Evolutionary conservation across 1,140 invertebrate species (phyloP).

Genomic region (Lasaia peninsularis): DNA sequence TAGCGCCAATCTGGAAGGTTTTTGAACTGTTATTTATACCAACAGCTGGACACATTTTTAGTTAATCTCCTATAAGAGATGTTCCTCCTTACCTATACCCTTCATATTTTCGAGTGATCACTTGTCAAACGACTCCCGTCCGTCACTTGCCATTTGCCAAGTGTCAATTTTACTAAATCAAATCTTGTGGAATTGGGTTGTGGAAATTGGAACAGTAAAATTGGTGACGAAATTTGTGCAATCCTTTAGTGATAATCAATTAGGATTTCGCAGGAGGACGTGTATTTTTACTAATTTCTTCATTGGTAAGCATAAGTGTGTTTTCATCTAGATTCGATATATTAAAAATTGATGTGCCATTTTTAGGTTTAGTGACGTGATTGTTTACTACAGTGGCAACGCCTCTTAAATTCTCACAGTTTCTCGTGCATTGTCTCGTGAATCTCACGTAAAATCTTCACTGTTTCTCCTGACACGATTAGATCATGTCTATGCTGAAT

Average conservation of each 20-base stretch:
- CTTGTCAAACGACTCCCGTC: no score
- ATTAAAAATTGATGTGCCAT: constrained; percentile 34
- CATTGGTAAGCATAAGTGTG: not conserved
- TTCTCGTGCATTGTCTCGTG: constrained; percentile 63
- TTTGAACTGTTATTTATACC: no score
- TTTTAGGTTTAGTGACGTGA: constrained; percentile 68
- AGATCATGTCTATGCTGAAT: not conserved
- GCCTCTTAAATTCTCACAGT: constrained; percentile 72
- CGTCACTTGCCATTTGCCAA: not conserved
- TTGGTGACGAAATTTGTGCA: constrained; percentile 1
- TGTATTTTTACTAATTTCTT: not conserved
- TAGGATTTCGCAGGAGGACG: not conserved
- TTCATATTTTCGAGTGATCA: no score
- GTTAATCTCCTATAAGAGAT: no score
- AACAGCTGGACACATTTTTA: no score
- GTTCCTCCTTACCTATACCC: no score
- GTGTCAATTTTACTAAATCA: not conserved
- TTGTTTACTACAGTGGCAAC: constrained; percentile 76
- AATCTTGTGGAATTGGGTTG: not conserved
- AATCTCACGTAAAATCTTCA: constrained; percentile 55
- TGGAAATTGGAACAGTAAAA: not conserved
- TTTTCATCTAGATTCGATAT: not conserved
- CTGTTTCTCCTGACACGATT: constrained; percentile 28
- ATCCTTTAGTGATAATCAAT: not conserved
- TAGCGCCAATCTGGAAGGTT: no score